Conservation (phyloP, 2,888 invertebrate species). For the Alviniconcha strummeri region DNA sequence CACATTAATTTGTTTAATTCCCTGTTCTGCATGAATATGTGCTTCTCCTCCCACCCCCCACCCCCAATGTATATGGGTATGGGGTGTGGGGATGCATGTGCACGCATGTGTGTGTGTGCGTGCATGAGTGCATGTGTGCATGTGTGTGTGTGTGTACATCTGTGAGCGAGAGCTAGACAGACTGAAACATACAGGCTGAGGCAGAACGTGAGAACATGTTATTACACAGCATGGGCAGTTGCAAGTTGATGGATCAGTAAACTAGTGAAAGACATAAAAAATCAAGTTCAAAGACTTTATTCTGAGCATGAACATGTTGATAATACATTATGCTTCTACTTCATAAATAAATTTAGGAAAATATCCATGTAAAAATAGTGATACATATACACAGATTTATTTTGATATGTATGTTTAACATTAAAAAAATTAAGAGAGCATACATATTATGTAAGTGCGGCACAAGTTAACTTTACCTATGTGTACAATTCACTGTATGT, state of each 20-base stretch:
- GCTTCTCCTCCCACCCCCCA: no score
- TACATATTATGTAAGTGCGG: not conserved
- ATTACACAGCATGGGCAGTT: not conserved
- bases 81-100: not conserved
- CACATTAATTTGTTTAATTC: no score
- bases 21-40: no score
- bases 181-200: not conserved
- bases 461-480: no score
- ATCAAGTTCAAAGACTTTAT: not conserved
- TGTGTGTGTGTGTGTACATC: not conserved
- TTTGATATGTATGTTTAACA: not conserved
- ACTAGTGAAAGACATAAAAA: not conserved
- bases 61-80: no score
- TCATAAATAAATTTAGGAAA: not conserved
- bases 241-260: not conserved
- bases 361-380: not conserved
- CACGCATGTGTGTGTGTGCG: not conserved
- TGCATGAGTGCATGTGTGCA: not conserved
- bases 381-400: not conserved
- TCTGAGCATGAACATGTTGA: no score
- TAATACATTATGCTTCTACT: no score
- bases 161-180: not conserved
- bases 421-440: not conserved
- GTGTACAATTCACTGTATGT: no score
- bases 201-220: not conserved